Evolutionary conservation across 2,113 vertebrate species (phyloP).

Genomic region (Pelecanoides urinatrix): DNA sequence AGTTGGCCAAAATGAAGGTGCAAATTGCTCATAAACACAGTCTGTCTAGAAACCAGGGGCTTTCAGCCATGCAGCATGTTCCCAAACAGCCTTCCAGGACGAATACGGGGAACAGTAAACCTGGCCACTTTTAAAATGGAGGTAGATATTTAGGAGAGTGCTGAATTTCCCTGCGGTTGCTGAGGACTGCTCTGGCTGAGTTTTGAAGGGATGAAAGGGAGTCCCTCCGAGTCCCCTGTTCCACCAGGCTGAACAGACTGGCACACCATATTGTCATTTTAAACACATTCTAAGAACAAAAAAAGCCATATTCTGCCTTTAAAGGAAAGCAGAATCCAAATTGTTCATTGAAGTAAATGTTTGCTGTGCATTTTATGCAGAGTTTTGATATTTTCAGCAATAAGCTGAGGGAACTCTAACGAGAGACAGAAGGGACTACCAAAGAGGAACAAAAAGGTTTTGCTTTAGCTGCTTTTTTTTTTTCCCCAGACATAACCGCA

Average conservation of each 20-base stretch:
- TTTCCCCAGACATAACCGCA: not conserved
- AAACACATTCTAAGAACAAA: conserved; percentile 22
- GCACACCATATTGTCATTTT: conserved; percentile 35
- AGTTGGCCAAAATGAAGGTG: not conserved
- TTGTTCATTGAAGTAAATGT: conserved; percentile 22
- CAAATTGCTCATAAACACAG: not conserved
- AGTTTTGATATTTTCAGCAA: conserved; percentile 56
- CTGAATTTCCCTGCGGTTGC: not conserved
- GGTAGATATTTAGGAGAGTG: not conserved
- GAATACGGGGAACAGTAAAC: not conserved
- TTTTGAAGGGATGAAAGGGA: not conserved
- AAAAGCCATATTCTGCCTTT: conserved; percentile 22
- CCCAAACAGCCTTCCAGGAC: not conserved
- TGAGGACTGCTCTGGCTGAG: not conserved
- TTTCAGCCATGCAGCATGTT: not conserved
- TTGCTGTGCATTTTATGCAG: conserved; percentile 43
- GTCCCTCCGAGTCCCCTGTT: not conserved
- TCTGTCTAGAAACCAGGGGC: not conserved
- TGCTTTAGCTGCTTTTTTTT: not conserved
- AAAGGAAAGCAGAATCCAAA: not conserved
- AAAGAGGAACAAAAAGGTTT: not conserved
- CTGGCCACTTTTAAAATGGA: not conserved
- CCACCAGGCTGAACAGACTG: conserved; percentile 35
- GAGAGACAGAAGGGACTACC: not conserved
- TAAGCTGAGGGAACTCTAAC: conserved; percentile 8